These are phyloP conservation scores for Anguilla marmorata DNA, from an alignment of 2,797 vertebrate genomes.

Conservation along the genomic window DNA sequence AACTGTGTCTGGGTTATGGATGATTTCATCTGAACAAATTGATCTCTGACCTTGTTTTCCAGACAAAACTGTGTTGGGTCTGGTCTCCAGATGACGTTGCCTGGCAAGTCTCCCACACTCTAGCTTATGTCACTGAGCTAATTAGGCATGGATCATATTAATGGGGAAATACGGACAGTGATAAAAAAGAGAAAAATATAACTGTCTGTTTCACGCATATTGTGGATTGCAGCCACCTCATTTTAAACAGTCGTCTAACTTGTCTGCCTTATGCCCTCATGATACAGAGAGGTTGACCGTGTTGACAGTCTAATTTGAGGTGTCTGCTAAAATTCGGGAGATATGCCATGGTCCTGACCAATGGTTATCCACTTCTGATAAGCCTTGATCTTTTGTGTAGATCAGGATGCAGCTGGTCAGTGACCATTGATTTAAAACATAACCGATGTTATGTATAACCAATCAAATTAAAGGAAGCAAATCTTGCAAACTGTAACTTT, in stretches of 20 bases:
- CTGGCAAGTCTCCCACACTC: not conserved
- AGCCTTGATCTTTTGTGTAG: not conserved
- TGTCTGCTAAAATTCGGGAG: not conserved
- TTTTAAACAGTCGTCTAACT: not conserved
- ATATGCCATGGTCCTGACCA: too few species aligned
- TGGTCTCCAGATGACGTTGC: not conserved
- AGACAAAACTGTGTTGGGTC: not conserved
- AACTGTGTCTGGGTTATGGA: not conserved
- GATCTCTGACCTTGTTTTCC: conserved; percentile 19
- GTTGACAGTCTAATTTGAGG: not conserved
- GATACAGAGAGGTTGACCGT: not conserved
- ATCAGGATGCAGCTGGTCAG: not conserved
- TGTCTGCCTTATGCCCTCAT: not conserved
- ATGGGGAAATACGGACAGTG: not conserved
- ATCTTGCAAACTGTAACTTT: not conserved
- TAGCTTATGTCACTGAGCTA: conserved; percentile 6
- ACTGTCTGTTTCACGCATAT: not conserved
- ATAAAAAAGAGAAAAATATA: not conserved
- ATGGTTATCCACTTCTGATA: not conserved
- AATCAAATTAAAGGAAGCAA: not conserved
- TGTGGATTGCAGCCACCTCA: not conserved
- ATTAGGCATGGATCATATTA: not conserved
- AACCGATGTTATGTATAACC: not conserved
- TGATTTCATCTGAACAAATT: conserved; percentile 15
- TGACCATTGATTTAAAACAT: not conserved